Percentiles rank a stretch among this genome's conserved stretches.
Evolutionary conservation across 2,797 vertebrate genomes (phyloP).

Genomic region (Catharus ustulatus): DNA sequence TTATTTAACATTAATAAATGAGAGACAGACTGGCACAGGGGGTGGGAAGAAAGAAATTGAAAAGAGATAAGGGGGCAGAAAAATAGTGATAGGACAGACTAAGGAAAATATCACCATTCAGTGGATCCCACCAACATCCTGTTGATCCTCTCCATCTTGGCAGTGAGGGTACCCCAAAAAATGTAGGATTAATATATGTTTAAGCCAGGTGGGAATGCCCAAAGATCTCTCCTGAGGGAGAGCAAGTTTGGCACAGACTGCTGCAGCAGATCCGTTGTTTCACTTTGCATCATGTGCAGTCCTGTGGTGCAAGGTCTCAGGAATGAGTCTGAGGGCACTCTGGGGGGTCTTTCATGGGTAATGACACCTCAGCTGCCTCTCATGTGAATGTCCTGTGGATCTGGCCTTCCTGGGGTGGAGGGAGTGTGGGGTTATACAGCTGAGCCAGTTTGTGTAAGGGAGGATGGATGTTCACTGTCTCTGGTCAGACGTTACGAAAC

Average conservation of each 20-base stretch:
- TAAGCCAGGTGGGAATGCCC: background rate
- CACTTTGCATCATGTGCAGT: fast-evolving
- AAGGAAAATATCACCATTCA: background rate
- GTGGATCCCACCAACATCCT: no score
- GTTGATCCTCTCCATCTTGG: background rate
- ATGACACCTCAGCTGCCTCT: background rate
- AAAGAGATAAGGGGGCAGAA: background rate
- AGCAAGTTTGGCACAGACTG: background rate
- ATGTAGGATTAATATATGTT: background rate
- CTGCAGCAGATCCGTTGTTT: background rate
- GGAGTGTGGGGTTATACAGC: no score
- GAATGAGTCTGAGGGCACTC: background rate
- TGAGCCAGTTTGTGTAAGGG: background rate
- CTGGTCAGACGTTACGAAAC: fast-evolving
- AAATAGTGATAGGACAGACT: background rate
- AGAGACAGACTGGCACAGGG: fast-evolving
- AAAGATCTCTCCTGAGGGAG: background rate
- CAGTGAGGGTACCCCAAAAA: background rate
- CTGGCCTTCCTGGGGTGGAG: background rate
- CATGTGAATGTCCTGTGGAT: fast-evolving
- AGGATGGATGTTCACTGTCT: background rate
- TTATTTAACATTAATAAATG: background rate
- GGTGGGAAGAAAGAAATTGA: background rate
- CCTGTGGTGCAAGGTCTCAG: background rate
- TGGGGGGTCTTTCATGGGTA: no score